A percentile compares a stretch with the other conserved stretches of the same genome.
phyloP scores from a whole-genome alignment of 2,797 vertebrate species.

The Eulemur mongoz region DNA sequence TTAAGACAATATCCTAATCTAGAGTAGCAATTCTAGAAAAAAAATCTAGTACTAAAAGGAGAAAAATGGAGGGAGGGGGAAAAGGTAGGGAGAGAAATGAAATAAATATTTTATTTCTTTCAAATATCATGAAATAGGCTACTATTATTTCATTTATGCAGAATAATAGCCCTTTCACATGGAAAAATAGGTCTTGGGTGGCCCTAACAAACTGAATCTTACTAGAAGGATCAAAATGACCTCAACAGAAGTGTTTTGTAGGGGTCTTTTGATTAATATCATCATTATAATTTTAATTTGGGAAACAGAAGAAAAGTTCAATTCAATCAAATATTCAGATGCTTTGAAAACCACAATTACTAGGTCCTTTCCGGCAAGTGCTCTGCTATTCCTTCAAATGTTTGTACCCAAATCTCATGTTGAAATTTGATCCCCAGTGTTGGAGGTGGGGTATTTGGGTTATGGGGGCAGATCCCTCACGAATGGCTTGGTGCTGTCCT shows the following conservation, averaged over 20 bases:
- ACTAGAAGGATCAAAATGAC: neutral
- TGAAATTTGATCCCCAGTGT: no score
- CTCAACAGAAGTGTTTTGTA: neutral
- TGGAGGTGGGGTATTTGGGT: no score
- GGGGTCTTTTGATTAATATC: neutral
- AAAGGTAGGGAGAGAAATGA: neutral
- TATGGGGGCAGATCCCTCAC: no score
- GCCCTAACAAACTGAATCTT: neutral
- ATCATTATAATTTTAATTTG: neutral
- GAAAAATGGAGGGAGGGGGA: neutral
- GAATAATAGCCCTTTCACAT: neutral
- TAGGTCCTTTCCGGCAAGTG: neutral
- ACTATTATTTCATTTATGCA: neutral
- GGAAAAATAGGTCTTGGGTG: neutral
- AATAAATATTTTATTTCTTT: constrained; percentile 34
- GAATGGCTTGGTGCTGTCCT: no score
- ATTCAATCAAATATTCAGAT: neutral
- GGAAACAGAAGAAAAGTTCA: neutral
- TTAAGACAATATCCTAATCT: neutral
- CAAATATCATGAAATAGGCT: neutral
- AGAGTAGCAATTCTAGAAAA: neutral
- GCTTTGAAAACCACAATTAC: neutral
- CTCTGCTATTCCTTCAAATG: no score
- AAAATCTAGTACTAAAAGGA: neutral
- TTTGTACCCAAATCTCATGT: no score